Conservation (phyloP, 2,888 invertebrate genomes). For the Andrena praecox region DNA sequence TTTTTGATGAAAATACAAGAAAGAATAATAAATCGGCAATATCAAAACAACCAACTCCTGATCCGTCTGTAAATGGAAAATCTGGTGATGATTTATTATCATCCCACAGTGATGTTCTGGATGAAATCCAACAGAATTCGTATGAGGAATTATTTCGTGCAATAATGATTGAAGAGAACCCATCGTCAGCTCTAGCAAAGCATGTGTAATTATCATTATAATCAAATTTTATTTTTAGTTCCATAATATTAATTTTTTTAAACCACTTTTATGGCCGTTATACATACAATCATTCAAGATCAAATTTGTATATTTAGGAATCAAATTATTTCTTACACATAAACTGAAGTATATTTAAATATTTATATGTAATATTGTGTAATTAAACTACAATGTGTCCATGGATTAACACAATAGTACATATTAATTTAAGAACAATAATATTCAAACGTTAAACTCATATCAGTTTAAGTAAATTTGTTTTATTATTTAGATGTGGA, state of each 20-base stretch:
- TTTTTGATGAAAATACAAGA: background rate
- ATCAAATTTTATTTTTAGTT: background rate
- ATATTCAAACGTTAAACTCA: background rate
- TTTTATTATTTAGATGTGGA: background rate
- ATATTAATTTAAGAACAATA: background rate
- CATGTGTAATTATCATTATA: background rate
- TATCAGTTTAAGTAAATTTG: background rate
- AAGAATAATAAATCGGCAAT: too few species aligned
- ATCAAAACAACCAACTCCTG: too few species aligned
- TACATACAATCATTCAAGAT: background rate
- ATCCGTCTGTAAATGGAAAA: too few species aligned
- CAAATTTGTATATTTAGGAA: background rate
- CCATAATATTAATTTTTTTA: constrained; percentile 2
- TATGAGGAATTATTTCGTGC: too few species aligned
- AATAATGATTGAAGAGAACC: too few species aligned
- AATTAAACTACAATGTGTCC: background rate
- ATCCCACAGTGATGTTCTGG: too few species aligned
- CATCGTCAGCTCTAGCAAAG: too few species aligned
- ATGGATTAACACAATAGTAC: background rate
- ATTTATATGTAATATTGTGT: constrained; percentile 6
- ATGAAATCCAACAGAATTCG: too few species aligned
- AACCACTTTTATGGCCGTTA: background rate
- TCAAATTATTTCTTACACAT: background rate
- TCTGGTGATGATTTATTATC: too few species aligned
- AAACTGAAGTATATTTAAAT: background rate